Evolutionary conservation across 1,140 invertebrate species (phyloP).

Genomic region (Linepithema humile): DNA sequence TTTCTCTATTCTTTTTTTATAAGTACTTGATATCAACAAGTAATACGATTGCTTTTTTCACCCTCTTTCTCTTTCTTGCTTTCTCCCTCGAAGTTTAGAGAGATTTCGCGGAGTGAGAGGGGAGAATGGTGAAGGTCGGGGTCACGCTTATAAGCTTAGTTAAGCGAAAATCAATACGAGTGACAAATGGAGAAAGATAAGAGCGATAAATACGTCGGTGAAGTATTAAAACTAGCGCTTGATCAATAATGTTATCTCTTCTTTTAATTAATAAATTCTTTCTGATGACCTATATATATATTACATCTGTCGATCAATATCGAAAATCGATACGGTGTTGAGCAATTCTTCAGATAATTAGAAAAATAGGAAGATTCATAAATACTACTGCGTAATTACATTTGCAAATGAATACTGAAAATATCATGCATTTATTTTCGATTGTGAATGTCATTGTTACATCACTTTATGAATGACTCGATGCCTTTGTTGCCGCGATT

Average conservation of each 20-base stretch:
- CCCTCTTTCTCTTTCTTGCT: background rate
- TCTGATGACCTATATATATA: background rate
- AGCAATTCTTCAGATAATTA: background rate
- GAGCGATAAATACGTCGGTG: background rate
- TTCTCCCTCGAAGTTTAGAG: background rate
- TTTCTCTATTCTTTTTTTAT: background rate
- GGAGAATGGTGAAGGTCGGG: constrained; percentile 57
- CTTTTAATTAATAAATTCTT: constrained; percentile 14
- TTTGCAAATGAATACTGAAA: background rate
- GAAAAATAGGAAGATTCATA: background rate
- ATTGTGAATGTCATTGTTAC: background rate
- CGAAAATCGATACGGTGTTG: background rate
- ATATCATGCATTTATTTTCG: background rate
- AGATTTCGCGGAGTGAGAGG: background rate
- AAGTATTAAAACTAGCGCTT: constrained; percentile 13
- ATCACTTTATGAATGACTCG: background rate
- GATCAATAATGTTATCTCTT: background rate
- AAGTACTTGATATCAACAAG: background rate
- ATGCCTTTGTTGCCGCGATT: constrained; percentile 3
- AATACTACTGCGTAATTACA: background rate
- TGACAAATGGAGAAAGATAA: constrained; percentile 13
- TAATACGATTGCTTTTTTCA: background rate
- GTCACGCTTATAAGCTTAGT: constrained; percentile 41
- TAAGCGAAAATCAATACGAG: constrained; percentile 61
- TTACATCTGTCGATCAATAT: background rate